Conservation (phyloP, 2,113 vertebrate species). For the Ascaphus truei region DNA sequence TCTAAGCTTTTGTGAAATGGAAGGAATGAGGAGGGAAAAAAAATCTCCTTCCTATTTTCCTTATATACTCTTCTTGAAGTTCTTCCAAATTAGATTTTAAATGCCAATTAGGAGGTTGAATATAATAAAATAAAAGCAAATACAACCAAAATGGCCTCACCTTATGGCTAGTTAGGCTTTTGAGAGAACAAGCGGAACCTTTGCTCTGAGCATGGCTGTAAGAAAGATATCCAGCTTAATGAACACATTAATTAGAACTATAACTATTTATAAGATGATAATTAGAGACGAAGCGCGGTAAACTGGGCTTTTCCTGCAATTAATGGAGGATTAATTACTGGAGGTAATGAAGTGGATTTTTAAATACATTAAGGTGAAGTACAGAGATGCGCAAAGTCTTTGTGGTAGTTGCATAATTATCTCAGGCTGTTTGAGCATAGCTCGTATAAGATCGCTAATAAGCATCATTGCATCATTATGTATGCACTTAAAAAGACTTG, state of each 20-base stretch:
- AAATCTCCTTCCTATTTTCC: conserved; percentile 57
- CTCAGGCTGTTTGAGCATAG: conserved; percentile 91
- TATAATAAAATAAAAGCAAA: conserved; percentile 99
- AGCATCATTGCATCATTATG: conserved; percentile 98
- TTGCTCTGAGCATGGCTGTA: conserved; percentile 97
- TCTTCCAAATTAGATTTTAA: conserved; percentile 99
- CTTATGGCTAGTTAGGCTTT: conserved; percentile 99
- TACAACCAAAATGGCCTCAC: conserved; percentile 95
- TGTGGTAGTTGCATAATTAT: conserved; percentile 99
- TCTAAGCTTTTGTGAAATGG: conserved; percentile 65
- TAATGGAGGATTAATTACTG: conserved; percentile 99
- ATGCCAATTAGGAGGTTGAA: conserved; percentile 99
- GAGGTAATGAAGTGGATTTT: conserved; percentile 99
- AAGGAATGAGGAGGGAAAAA: conserved; percentile 42
- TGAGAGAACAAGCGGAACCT: conserved; percentile 91
- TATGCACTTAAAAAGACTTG: conserved; percentile 99
- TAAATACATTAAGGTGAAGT: conserved; percentile 99
- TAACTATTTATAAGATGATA: conserved; percentile 99
- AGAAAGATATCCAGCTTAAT: conserved; percentile 98
- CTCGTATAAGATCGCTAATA: conserved; percentile 89
- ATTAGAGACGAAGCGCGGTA: conserved; percentile 98
- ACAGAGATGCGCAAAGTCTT: conserved; percentile 97
- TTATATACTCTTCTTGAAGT: conserved; percentile 94
- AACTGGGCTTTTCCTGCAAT: conserved; percentile 99
- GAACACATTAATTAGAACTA: conserved; percentile 99